Base-by-base conservation (phyloP, 2,888 invertebrate genomes). In the Quadroppia sp. region DNA sequence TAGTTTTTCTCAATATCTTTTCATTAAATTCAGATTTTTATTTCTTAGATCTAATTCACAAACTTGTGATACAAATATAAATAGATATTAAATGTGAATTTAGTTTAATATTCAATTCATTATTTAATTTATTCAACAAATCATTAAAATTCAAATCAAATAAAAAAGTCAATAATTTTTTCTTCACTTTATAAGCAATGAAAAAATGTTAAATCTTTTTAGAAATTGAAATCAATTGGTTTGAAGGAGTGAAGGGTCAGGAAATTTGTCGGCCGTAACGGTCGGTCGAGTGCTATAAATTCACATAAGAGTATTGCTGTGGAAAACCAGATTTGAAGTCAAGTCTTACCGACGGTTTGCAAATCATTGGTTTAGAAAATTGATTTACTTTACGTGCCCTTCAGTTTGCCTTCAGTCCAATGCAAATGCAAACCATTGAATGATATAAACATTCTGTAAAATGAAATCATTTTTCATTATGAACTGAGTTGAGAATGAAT, bases 291-390 rank as follows among this genome's bases (percentile, higher is more conserved):
- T 64, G 64, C 13, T 20, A 64, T 64, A 64, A 64, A 64, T 40
- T 64, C 20, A 64, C 64, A 15, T 20, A 36, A 64, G 20, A n/a
- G 2, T 64, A 64, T 64, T 64, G 64, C 36, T 64, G 64, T n/a
- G 64, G 64, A 64, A 64, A 64, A 64, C 64, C 40, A 4, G 36
- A 64, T 64, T 64, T 40, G 36, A 64, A 36, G 7, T 32, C 6
- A 36, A 64, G 30, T 40, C 36, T 36, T 64, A 64, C 36, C 64
- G 32, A 30, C 30, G 36, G 64, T 32, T 40, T 64, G 64, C 64
- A 64, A 64, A 36, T 40, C 64, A 64, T 40, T 64, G 64, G 64
- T 3, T 64, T n/a, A 64, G 64, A 64, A 64, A 64, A 64, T 64
- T 64, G 64, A 64, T 64, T 64, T 64, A 64, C 20, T 9, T n/a